These are phyloP conservation scores for Goniozus legneri DNA, from an alignment of 1,140 invertebrate species.

Conservation along the genomic window DNA sequence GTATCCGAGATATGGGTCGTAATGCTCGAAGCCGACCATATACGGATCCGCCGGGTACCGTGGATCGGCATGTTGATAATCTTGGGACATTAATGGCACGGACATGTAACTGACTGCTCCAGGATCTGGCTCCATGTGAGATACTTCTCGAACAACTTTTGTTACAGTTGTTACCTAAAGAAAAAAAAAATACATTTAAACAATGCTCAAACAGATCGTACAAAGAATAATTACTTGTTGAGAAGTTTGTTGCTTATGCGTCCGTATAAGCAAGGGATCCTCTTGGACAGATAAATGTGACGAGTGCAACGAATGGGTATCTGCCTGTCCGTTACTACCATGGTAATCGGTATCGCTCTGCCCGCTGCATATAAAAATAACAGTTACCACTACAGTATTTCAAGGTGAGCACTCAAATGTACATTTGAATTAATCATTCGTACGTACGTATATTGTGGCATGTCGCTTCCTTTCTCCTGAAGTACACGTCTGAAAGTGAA, in stretches of 20 bases:
- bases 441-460: constrained; percentile 68
- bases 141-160: constrained; percentile 65
- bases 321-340: constrained; percentile 58
- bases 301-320: constrained; percentile 58
- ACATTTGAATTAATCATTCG: background rate
- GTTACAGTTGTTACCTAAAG: constrained; percentile 61
- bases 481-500: constrained; percentile 63
- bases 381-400: background rate
- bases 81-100: constrained; percentile 51
- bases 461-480: constrained; percentile 62
- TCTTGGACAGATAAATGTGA: constrained; percentile 57
- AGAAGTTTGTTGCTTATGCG: constrained; percentile 60
- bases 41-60: constrained; percentile 49
- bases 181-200: too few relatives aligned
- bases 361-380: constrained; percentile 36
- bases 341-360: constrained; percentile 53
- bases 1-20: constrained; percentile 48
- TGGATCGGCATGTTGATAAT: constrained; percentile 47
- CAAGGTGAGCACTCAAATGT: background rate
- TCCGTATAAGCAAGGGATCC: constrained; percentile 56
- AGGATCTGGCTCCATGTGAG: constrained; percentile 64
- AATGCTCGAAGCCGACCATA: constrained; percentile 53
- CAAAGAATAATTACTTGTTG: constrained; percentile 54
- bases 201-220: too few relatives aligned
- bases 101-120: constrained; percentile 53